Evolutionary conservation across 1,140 invertebrate genomes (phyloP).

Genomic region (Penaeus chinensis): DNA sequence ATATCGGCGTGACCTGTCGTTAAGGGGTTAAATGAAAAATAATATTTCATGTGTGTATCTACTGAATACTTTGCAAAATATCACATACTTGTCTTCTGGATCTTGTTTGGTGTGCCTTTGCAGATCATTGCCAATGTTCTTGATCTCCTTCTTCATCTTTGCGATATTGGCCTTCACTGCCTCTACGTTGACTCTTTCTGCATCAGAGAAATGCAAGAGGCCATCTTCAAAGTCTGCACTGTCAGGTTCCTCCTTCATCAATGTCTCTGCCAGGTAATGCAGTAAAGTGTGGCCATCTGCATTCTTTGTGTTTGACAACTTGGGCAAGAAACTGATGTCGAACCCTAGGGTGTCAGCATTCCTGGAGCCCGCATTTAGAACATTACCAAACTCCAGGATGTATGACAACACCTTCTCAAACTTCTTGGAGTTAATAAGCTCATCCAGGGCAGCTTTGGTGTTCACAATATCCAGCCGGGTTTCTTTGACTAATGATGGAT

Average conservation of each 20-base stretch:
- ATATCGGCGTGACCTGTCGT: too few relatives aligned
- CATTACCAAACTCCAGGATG: constrained; percentile 91
- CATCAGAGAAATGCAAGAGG: constrained; percentile 59
- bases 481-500: constrained; percentile 63
- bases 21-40: too few relatives aligned
- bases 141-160: constrained; percentile 64
- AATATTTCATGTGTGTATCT: too few relatives aligned
- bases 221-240: constrained; percentile 62
- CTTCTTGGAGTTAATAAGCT: constrained; percentile 89
- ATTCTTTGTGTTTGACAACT: constrained; percentile 93
- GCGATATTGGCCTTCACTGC: constrained; percentile 59
- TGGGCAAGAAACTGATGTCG: constrained; percentile 95
- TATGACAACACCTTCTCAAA: constrained; percentile 91
- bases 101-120: constrained; percentile 62
- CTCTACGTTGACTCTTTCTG: constrained; percentile 61
- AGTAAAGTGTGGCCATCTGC: constrained; percentile 93
- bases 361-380: constrained; percentile 93
- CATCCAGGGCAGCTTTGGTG: constrained; percentile 94
- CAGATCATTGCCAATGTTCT: constrained; percentile 62
- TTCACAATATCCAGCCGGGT: constrained; percentile 85
- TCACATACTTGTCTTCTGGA: constrained; percentile 60
- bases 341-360: constrained; percentile 95
- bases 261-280: constrained; percentile 90
- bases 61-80: background rate
- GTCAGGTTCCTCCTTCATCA: constrained; percentile 90